A percentile compares a stretch with the other conserved stretches of the same genome.
phyloP scores from a whole-genome alignment of 1,140 invertebrate species.

The Drosophila nannoptera region DNA sequence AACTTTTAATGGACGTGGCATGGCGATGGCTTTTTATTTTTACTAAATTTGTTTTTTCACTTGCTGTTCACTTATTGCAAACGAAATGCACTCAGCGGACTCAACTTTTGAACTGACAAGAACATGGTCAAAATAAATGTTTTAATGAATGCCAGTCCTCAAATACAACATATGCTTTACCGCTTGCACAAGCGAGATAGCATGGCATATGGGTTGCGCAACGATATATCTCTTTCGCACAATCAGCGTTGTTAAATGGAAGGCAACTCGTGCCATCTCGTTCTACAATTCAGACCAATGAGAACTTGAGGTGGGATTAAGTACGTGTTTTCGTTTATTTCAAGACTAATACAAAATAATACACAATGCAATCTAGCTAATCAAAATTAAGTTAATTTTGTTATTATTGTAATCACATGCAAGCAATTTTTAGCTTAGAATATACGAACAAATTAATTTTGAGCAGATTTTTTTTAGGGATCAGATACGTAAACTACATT shows the following conservation, averaged over 20 bases:
- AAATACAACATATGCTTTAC: not conserved
- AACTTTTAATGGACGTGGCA: slow-evolving; percentile 91
- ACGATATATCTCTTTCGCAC: slow-evolving; percentile 34
- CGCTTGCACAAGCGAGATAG: slow-evolving; percentile 6
- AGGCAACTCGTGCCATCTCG: slow-evolving; percentile 1
- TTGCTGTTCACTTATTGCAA: slow-evolving; percentile 14
- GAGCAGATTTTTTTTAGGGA: no score
- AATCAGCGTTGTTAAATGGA: not conserved
- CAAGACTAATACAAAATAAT: not conserved
- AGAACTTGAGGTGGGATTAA: slow-evolving; percentile 21
- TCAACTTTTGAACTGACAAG: slow-evolving; percentile 49
- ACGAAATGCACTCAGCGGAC: slow-evolving; percentile 60
- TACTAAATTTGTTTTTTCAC: slow-evolving; percentile 27
- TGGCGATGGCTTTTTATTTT: slow-evolving; percentile 66
- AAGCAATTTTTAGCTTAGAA: no score
- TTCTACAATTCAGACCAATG: slow-evolving; percentile 14
- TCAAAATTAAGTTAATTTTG: not conserved
- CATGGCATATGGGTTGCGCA: slow-evolving; percentile 10
- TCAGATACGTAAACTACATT: no score
- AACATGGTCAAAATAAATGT: slow-evolving; percentile 46
- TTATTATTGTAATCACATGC: not conserved
- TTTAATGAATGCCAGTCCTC: slow-evolving; percentile 50
- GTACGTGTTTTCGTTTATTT: not conserved
- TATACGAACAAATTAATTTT: no score
- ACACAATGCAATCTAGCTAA: not conserved